Evolutionary conservation across 1,140 invertebrate genomes (phyloP), one percentile per base, ranked within the genome.

Genomic region (Hyles vespertilio): DNA sequence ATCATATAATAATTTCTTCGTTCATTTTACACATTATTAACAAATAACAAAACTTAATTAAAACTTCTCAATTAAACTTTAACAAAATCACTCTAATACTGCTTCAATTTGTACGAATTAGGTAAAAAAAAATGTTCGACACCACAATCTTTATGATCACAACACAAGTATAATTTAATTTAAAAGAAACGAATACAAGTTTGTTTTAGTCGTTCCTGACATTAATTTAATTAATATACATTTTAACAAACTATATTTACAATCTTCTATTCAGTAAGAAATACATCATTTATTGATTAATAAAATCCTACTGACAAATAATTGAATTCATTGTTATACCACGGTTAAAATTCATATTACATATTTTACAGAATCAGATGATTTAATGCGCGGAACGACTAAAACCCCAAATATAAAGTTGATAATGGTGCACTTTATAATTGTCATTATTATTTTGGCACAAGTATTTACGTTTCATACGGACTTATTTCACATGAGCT

Each of bases 71-170:
- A 82, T 86, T 80, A 89, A 89, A 86, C 84, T 81, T 89, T 89
- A 89, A 89, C 84, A 89, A 89, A 89, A 89, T 89, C 86, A 89
- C 84, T 81, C 78, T 89, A 87, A 89, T 87, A 87, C 84, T 87
- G 84, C 81, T 87, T 54, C 80, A 81, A 84, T 89, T 89, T 89
- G 86, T 87, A 89, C 86, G 80, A 84, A 86, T 84, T 85, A 86
- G 81, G 82, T 84, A 80, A 85, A 79, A 54, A 22, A 68, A 75
- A 80, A 72, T 67, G 50, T 66, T 48, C 69, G 70, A 85, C 72
- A 80, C 82, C 78, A 72, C 70, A 77, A 72, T 76, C 79, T 76
- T 77, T 72, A 77, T 40, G 36, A 70, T 77, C 75, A 80, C 73
- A 75, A 83, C 69, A 75, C 59, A 78, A 54, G 40, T n/a, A 54